phyloP scores from a whole-genome alignment of 2,797 vertebrate species.

The Clamator glandarius region DNA sequence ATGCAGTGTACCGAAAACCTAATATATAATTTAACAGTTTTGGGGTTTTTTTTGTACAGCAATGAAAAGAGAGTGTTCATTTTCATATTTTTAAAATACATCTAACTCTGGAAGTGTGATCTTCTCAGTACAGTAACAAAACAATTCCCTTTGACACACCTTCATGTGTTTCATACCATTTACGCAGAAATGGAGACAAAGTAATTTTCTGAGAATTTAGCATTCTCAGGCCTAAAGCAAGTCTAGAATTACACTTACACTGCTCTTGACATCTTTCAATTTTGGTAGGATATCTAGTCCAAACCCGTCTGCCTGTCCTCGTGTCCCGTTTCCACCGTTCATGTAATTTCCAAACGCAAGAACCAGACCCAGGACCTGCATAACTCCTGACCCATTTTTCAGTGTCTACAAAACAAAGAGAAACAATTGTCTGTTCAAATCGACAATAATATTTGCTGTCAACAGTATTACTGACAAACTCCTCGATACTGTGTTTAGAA shows the following conservation, averaged over 20 bases:
- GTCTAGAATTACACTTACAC: conserved; percentile 83
- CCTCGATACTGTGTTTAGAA: background rate
- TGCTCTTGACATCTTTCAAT: conserved; percentile 98
- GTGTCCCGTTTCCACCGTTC: conserved; percentile 95
- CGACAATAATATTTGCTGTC: background rate
- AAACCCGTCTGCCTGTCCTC: conserved; percentile 98
- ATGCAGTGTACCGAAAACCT: background rate
- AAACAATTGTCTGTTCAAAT: background rate
- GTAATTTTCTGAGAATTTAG: background rate
- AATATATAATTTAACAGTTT: background rate
- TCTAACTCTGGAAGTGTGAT: background rate
- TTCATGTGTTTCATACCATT: background rate
- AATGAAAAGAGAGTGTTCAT: background rate
- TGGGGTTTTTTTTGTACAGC: background rate
- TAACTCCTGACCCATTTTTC: conserved; percentile 83
- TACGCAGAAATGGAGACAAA: background rate
- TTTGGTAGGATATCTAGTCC: conserved; percentile 95
- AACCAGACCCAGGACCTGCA: conserved; percentile 91
- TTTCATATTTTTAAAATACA: background rate
- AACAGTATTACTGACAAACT: background rate
- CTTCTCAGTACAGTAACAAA: background rate
- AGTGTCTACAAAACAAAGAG: conserved; percentile 80
- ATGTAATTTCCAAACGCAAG: conserved; percentile 98
- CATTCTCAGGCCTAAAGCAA: background rate
- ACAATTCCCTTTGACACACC: background rate